phyloP scores from a whole-genome alignment of 2,113 vertebrate genomes.

The Colaptes auratus region DNA sequence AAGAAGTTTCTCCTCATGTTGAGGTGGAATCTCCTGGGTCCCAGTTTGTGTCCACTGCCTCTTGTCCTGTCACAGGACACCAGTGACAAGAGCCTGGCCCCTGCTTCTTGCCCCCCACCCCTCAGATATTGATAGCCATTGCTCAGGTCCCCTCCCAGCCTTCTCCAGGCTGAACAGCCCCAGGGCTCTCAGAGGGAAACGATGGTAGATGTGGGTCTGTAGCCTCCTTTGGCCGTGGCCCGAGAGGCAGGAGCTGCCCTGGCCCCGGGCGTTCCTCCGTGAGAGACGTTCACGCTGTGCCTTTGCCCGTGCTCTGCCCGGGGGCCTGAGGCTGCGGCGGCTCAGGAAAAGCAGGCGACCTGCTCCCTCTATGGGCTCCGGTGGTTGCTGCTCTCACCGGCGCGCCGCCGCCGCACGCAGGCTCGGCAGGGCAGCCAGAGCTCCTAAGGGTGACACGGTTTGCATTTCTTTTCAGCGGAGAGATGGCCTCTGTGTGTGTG shows the following conservation, averaged over 20 bases:
- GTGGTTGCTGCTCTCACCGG: not conserved
- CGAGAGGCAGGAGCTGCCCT: not conserved
- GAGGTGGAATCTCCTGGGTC: too few species aligned
- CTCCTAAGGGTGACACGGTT: not conserved
- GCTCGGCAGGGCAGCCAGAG: not conserved
- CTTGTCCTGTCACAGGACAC: too few species aligned
- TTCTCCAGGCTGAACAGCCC: too few species aligned
- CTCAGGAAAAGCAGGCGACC: not conserved
- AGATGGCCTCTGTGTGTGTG: not conserved
- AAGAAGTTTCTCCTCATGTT: too few species aligned
- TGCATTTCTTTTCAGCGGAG: not conserved
- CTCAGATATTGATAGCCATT: too few species aligned
- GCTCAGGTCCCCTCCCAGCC: too few species aligned
- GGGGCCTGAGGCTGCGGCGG: not conserved
- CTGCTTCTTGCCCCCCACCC: too few species aligned
- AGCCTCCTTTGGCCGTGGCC: not conserved
- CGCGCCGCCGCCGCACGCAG: too few species aligned
- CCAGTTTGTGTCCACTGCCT: too few species aligned
- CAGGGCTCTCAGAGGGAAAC: not conserved
- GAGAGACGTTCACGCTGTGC: too few species aligned
- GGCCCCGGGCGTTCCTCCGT: not conserved
- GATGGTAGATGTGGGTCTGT: not conserved
- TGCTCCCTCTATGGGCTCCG: constrained; percentile 57
- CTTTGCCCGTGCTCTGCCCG: not conserved
- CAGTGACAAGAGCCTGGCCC: too few species aligned